Evolutionary conservation across 2,888 invertebrate genomes (phyloP), one percentile per base, ranked within the genome.

Genomic region (Epinotia nisella): DNA sequence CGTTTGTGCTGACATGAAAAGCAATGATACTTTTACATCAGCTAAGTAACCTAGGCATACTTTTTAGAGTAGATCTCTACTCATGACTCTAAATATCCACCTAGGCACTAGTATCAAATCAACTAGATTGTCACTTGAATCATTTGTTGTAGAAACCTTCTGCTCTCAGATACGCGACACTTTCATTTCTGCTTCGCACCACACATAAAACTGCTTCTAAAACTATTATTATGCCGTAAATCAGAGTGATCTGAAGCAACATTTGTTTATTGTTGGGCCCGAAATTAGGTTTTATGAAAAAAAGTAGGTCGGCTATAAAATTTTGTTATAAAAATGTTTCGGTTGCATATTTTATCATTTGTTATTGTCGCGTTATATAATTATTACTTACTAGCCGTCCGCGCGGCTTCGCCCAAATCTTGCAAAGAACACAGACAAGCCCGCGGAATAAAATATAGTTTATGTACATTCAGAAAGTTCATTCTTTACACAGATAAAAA

Each of bases 221-320:
- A 69, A 69, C 69, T 39, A 64, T 69, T 69, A 64, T 53, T 69
- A 51, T 58, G 62, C 49, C 21, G 21, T 73, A 69, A 59, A 68
- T 69, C 51, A 69, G 61, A 68, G 68, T 51, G 72, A 69, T 64
- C 64, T 69, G 51, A 69, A 35, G 68, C 62, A 73, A 69, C 68
- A 58, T 53, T 51, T 59, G 73, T 73, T 73, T 73, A 69, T 64
- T 64, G 59, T 69, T 17, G 24, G 59, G n/a, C 21, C 21, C 9
- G 55, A 68, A 72, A 68, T 39, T 68, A 58, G 53, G 21, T 72
- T 66, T n/a, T 61, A 19, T 39, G 19, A 56, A 10, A 62, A 9
- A 61, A 62, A 72, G 21, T 68, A 21, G 72, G 72, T 29, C 55
- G 39, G 3, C 53, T 7, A 3, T 41, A 41, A 21, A 65, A 58